These are phyloP conservation scores for Pterostichus madidus DNA, from an alignment of 2,888 invertebrate genomes.

Conservation along the genomic window DNA sequence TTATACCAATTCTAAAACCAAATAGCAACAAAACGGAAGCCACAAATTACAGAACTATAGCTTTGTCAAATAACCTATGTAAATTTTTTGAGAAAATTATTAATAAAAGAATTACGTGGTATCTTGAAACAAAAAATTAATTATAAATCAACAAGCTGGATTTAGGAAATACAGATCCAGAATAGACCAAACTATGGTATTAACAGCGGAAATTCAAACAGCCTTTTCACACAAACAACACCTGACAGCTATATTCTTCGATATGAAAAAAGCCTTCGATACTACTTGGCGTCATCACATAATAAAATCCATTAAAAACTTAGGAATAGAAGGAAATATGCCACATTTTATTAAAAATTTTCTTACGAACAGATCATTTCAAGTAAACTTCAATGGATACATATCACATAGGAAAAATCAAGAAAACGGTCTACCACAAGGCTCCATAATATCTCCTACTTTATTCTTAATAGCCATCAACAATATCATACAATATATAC, in stretches of 20 bases:
- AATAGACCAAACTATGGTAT: not conserved
- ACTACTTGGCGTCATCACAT: conserved; percentile 33
- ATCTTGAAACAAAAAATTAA: conserved; percentile 1
- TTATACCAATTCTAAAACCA: not conserved
- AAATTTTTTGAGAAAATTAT: conserved; percentile 5
- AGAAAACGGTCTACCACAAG: conserved; percentile 66
- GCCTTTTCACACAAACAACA: conserved; percentile 15
- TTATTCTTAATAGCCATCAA: conserved; percentile 67
- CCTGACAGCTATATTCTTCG: not conserved
- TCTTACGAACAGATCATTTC: conserved; percentile 59
- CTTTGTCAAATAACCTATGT: not conserved
- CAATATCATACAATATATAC: conserved; percentile 16
- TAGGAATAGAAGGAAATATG: not conserved
- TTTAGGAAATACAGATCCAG: not conserved
- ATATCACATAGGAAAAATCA: conserved; percentile 2
- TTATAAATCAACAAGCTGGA: not conserved
- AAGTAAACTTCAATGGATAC: conserved; percentile 56
- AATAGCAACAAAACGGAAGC: not conserved
- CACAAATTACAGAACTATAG: not conserved
- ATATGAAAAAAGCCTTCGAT: too few relatives aligned
- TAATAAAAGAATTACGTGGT: not conserved
- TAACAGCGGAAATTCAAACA: not conserved
- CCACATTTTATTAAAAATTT: conserved; percentile 59
- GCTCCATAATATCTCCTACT: conserved; percentile 63
- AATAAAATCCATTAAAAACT: not conserved